phyloP scores from a whole-genome alignment of 2,113 vertebrate species.

The Clarias gariepinus region DNA sequence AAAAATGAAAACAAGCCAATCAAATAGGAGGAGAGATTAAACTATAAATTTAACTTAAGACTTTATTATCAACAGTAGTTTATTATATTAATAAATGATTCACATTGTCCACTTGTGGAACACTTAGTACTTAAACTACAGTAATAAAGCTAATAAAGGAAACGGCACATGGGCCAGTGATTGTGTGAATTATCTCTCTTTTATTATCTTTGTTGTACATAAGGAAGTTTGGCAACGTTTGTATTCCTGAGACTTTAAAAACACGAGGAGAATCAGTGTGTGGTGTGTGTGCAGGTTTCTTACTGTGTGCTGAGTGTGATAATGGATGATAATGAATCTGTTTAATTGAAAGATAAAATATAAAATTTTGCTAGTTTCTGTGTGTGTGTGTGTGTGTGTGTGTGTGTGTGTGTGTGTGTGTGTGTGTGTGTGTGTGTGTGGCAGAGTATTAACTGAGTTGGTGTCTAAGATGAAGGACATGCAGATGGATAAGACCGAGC shows the following conservation, averaged over 20 bases:
- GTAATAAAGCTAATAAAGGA: no score
- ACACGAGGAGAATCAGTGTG: no score
- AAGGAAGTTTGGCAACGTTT: background rate
- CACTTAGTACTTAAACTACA: no score
- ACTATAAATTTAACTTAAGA: no score
- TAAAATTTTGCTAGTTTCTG: background rate
- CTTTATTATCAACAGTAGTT: no score
- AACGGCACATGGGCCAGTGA: no score
- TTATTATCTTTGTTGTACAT: background rate
- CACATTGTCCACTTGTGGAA: no score
- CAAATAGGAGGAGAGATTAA: no score
- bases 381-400: background rate
- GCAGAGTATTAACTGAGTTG: conserved; percentile 90
- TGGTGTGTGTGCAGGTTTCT: background rate
- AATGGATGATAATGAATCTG: background rate
- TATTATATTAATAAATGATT: no score
- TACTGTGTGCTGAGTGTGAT: background rate
- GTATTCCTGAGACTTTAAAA: background rate
- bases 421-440: conserved; percentile 31
- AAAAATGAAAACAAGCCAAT: no score
- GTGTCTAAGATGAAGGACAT: conserved; percentile 99
- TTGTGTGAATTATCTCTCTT: background rate
- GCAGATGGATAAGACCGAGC: conserved; percentile 96
- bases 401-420: conserved; percentile 1
- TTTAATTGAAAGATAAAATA: background rate